Base-by-base conservation (phyloP, 2,888 invertebrate genomes). In the Lasiommata megera region DNA sequence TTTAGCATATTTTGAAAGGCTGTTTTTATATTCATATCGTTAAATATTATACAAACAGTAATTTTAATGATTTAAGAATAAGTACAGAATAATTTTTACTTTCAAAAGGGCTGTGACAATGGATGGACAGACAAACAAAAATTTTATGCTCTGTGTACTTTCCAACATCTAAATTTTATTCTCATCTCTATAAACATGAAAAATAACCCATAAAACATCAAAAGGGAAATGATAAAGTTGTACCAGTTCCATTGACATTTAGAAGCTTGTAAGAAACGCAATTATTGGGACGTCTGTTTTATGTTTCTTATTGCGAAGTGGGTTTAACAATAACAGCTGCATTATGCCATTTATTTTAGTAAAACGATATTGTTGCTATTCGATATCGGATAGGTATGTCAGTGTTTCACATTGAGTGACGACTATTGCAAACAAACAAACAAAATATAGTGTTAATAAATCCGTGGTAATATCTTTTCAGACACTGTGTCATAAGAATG, bases 331-430 rank as follows among this genome's bases (percentile, higher is more conserved):
- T 46, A 31, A 16, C 31, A 46, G 9, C 46, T 31, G 46, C 46
- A 31, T 46, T 14, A 31, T 31, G 29, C 29, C 29, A 29, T 46
- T 16, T 46, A 29, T 31, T 11, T 16, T 1, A 14, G 31, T 46
- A 46, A 46, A 46, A 11, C 29, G 46, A 46, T 46, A 46, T 46
- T 44, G 14, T 31, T 46, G 46, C 16, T 11, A 46, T 46, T 29
- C 29, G 46, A 46, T 46, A 46, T 7, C 3, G 3, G 1, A 23
- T 7, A 40, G 38, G 23, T 43, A 29, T 44, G 11, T 46, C 46
- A 46, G 29, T 46, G 11, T 29, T 31, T 46, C 46, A 46, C 29
- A 31, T 44, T 43, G 28, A 46, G 14, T 31, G 16, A 46, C 31
- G 31, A 16, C 14, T 46, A 16, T 16, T 46, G 46, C 16, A 46